Percentiles rank a stretch among this genome's conserved stretches.
phyloP scores from a whole-genome alignment of 2,888 invertebrate species.

The Megamerina dolium region DNA sequence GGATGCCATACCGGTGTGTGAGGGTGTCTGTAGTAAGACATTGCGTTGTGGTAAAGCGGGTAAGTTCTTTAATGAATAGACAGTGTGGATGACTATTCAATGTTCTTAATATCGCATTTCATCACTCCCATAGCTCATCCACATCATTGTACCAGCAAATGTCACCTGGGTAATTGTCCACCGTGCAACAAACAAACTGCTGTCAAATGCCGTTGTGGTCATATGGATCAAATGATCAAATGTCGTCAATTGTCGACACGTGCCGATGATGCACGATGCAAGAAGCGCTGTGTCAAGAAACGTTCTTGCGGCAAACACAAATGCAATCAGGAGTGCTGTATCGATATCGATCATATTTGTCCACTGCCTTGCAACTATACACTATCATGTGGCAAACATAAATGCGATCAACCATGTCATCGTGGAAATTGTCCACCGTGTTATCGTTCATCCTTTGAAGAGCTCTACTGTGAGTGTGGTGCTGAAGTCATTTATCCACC shows the following conservation, averaged over 20 bases:
- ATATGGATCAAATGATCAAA: slow-evolving; percentile 73
- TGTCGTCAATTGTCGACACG: slow-evolving; percentile 67
- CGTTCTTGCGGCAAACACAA: slow-evolving; percentile 82
- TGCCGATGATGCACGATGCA: slow-evolving; percentile 73
- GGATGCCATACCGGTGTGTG: slow-evolving; percentile 79
- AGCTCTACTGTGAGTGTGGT: slow-evolving; percentile 88
- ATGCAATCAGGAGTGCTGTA: slow-evolving; percentile 85
- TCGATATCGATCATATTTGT: slow-evolving; percentile 80
- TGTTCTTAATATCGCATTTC: not conserved
- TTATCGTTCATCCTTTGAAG: slow-evolving; percentile 74
- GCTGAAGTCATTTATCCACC: slow-evolving; percentile 81
- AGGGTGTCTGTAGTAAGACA: slow-evolving; percentile 60
- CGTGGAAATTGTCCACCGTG: slow-evolving; percentile 77
- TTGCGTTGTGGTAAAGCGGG: slow-evolving; percentile 66
- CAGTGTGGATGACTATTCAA: not conserved
- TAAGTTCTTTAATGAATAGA: slow-evolving; percentile 20
- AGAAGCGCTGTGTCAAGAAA: slow-evolving; percentile 85
- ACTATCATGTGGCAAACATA: slow-evolving; percentile 81
- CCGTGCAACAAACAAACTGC: slow-evolving; percentile 69
- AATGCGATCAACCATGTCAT: slow-evolving; percentile 85
- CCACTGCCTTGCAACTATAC: slow-evolving; percentile 73
- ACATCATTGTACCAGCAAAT: slow-evolving; percentile 60
- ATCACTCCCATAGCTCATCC: slow-evolving; percentile 46
- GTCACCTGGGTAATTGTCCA: slow-evolving; percentile 69
- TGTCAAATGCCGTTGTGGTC: slow-evolving; percentile 79